Evolutionary conservation across 2,797 vertebrate species (phyloP), one percentile per base, ranked within the genome.

Genomic region (Discoglossus pictus): DNA sequence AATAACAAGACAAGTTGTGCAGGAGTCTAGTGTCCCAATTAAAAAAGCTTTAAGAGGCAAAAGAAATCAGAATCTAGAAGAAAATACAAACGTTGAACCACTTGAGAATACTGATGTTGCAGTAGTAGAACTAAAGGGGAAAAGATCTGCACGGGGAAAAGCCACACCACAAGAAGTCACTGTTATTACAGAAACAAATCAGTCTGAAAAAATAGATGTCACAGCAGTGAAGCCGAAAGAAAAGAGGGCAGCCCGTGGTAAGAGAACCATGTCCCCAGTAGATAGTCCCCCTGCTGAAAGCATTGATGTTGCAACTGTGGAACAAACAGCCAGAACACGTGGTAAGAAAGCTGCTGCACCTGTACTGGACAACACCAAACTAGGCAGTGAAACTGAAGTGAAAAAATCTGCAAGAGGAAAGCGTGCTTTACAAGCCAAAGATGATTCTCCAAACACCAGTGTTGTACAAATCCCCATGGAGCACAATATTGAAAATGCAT

Each of bases 131-230:
- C 1, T n/a, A 40, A 42, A 40, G 16, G 21, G 11, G 7, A 56
- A 56, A 48, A 62, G 51, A 34, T 46, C 31, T 2, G 48, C 50
- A 27, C 40, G n/a, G n/a, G n/a, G n/a, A n/a, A n/a, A n/a, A n/a
- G n/a, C n/a, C n/a, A n/a, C n/a, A n/a, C n/a, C n/a, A n/a, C n/a
- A n/a, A n/a, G n/a, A n/a, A n/a, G n/a, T n/a, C n/a, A n/a, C n/a
- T n/a, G n/a, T n/a, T n/a, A n/a, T n/a, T n/a, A n/a, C n/a, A n/a
- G n/a, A n/a, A n/a, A n/a, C n/a, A n/a, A n/a, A n/a, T n/a, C n/a
- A n/a, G n/a, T n/a, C n/a, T n/a, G n/a, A n/a, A n/a, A n/a, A n/a
- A n/a, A n/a, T n/a, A n/a, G n/a, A n/a, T n/a, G n/a, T n/a, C n/a
- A n/a, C 27, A 4, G 4, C 27, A 31, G 27, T 31, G 27, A 8